Evolutionary conservation across 2,113 vertebrate species (phyloP), one percentile per base, ranked within the genome.

Genomic region (Microcebus lehilahytsara): DNA sequence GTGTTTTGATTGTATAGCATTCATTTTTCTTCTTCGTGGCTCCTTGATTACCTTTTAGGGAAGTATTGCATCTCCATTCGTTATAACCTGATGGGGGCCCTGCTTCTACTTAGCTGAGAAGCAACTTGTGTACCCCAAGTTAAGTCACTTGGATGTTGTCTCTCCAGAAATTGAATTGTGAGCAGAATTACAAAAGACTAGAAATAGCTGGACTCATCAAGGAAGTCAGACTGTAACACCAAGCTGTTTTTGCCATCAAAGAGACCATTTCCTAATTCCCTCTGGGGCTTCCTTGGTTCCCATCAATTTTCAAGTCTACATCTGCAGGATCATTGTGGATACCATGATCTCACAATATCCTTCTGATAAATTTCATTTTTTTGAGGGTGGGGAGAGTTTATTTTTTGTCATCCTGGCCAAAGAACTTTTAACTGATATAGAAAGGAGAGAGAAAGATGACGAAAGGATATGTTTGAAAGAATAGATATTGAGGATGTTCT

Each of bases 241-340:
- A 77, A 83, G 69, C 62, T 92, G 16, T 72, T 95, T 85, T 87
- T 93, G 60, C 67, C 25, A 77, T 85, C 75, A 92, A 62, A 80
- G 53, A 95, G 49, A 83, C 19, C 58, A 12, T 86, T 96, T 94
- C 34, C 49, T 78, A 77, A 93, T 85, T 81, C 40, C 30, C 42
- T 81, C 40, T 42, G 71, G 56, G 79, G 7, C 10, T 78, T 46
- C 27, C 23, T 92, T 89, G 16, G 30, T 96, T 94, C 56, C 69
- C 3, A 3, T 11, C 81, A 81, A 78, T 74, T 72, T 60, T 58
- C 34, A 72, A 67, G 19, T 89, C 34, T 53, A 32, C 1, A 4
- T 83, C 34, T n/a, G 56, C 69, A 89, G 40, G 22, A 20, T 95
- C 95, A 56, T 74, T 81, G 42, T 81, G 96, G 78, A 89, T 71